Percentiles rank a stretch among this genome's conserved stretches.
Evolutionary conservation across 2,797 vertebrate genomes (phyloP).

Genomic region (Periparus ater): DNA sequence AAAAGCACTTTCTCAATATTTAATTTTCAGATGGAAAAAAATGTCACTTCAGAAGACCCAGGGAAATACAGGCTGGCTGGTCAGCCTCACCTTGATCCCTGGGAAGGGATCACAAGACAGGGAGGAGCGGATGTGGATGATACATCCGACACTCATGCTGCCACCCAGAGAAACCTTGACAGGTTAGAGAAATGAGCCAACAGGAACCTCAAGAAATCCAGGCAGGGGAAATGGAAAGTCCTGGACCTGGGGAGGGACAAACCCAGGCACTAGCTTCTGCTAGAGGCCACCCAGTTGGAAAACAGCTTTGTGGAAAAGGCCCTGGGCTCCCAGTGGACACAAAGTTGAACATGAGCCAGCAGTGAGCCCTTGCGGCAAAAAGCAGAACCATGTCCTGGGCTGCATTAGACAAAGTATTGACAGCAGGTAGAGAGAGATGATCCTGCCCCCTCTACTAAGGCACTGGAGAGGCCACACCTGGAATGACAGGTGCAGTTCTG

Average conservation of each 20-base stretch:
- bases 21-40: not conserved
- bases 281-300: not conserved
- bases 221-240: not conserved
- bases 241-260: not conserved
- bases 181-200: not conserved
- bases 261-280: not conserved
- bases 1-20: not conserved
- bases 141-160: not conserved
- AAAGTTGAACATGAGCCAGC: not conserved
- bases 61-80: not conserved
- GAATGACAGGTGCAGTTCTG: not conserved
- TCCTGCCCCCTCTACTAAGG: not conserved
- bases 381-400: not conserved
- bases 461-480: not conserved
- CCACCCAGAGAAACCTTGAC: accelerated
- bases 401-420: not conserved
- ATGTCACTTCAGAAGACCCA: not conserved
- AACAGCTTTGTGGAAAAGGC: not conserved
- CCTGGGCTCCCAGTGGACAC: not conserved
- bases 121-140: not conserved
- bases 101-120: not conserved
- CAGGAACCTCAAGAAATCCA: not conserved
- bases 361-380: not conserved
- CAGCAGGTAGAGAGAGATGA: not conserved
- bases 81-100: not conserved